Base-by-base conservation (phyloP, 2,888 invertebrate species). In the Eupithecia inturbata region DNA sequence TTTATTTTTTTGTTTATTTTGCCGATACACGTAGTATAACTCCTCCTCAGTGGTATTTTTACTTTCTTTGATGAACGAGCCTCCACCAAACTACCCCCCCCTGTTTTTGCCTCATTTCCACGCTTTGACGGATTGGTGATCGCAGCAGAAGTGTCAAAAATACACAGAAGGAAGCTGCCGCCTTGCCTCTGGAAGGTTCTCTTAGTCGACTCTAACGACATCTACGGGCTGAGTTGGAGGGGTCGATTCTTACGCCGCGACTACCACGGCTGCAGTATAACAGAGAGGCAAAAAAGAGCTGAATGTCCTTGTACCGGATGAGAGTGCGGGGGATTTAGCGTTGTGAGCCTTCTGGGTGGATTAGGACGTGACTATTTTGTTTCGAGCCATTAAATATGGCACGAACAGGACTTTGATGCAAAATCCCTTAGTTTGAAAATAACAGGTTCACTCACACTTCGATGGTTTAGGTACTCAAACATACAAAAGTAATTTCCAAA, bases 371-470 rank as follows among this genome's bases (percentile, higher is more conserved):
- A 31, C n/a, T 64, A 19, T 36, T 36, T 33, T 64, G 28, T 19
- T 12, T 6, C 36, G 4, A 84, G 81, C 85, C 84, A 88, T 89
- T 91, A 91, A 91, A 91, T 91, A 89, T 89, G 81, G 82, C 78
- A 80, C 86, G 84, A 85, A 90, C 88, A 87, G 86, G 83, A 88
- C 87, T 91, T 90, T 89, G 87, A 88, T 88, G 84, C 87, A 86
- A 84, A 85, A 84, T 85, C 81, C 87, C 88, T 89, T 90, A 91
- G 88, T 91, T 88, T 79, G 83, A 85, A 89, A 90, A 92, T 92
- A 92, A 91, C 91, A 62, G 28, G 60, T 28, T 62, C 7, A 31
- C 62, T 62, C 7, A 31, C 62, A 31, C 19, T 2, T 62, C 14
- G 16, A 9, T 1, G 19, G 3, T 9, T 62, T 31, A n/a, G n/a